These are phyloP conservation scores for Stichopus horrens DNA, from an alignment of 53 echinoderm and acorn worm species.

Conservation along the genomic window DNA sequence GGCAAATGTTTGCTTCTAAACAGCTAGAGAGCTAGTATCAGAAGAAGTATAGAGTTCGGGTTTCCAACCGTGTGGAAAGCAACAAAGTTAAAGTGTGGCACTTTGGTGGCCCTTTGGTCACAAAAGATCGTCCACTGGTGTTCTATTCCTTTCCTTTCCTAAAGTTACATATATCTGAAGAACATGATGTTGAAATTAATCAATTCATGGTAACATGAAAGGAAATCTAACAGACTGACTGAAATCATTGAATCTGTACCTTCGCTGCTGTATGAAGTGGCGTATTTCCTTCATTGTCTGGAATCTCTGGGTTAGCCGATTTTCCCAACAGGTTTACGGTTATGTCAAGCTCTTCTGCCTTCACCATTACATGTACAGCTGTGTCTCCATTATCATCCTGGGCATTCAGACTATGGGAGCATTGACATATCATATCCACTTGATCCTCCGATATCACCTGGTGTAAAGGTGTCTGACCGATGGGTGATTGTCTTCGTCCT, in stretches of 20 bases:
- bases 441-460: conserved; percentile 31
- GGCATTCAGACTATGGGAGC: conserved; percentile 15
- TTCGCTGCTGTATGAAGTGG: neutral
- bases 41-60: too few relatives aligned
- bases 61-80: too few relatives aligned
- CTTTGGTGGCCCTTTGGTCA: too few relatives aligned
- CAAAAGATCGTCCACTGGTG: too few relatives aligned
- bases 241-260: neutral
- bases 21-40: too few relatives aligned
- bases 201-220: too few relatives aligned
- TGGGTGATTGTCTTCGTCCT: neutral
- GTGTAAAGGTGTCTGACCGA: conserved; percentile 29
- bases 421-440: conserved; percentile 36
- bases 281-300: neutral
- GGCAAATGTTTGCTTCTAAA: too few relatives aligned
- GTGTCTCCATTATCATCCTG: conserved; percentile 48
- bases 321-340: neutral
- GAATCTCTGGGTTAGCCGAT: neutral
- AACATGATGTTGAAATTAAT: too few relatives aligned
- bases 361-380: conserved; percentile 23
- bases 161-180: too few relatives aligned
- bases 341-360: neutral
- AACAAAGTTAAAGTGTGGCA: too few relatives aligned
- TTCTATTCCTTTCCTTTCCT: too few relatives aligned
- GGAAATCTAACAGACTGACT: too few relatives aligned